These are phyloP conservation scores for Chelmon rostratus DNA, from an alignment of 2,797 vertebrate genomes.

Conservation along the genomic window DNA sequence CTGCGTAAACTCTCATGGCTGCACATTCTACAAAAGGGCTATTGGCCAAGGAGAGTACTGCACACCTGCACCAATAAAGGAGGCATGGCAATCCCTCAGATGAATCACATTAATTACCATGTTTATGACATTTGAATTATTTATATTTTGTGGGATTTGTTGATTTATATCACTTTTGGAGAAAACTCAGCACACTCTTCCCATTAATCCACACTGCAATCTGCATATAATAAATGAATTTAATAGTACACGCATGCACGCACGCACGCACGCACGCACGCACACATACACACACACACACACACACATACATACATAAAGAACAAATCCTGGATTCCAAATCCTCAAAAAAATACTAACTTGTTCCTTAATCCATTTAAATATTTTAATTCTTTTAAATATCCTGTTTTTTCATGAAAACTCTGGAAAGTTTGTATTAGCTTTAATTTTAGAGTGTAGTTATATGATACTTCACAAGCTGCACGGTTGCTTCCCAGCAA, in stretches of 20 bases:
- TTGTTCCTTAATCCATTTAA: background rate
- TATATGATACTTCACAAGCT: constrained; percentile 37
- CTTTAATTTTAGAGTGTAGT: constrained; percentile 7
- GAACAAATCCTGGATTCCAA: background rate
- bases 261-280: too few relatives aligned
- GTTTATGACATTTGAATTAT: constrained; percentile 2
- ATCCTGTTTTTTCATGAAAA: background rate
- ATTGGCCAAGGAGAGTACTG: background rate
- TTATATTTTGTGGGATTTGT: constrained; percentile 1
- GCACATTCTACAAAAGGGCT: background rate
- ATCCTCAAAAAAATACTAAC: background rate
- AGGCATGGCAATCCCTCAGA: background rate
- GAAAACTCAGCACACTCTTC: background rate
- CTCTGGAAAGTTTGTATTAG: background rate
- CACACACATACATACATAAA: too few relatives aligned
- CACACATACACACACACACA: too few relatives aligned
- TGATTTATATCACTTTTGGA: background rate
- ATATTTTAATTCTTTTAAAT: constrained; percentile 1
- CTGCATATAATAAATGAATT: background rate
- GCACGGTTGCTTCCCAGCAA: constrained; percentile 35
- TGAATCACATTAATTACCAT: constrained; percentile 3
- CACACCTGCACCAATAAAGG: background rate
- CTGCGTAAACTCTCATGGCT: background rate
- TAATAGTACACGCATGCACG: too few relatives aligned
- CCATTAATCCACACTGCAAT: background rate